phyloP scores from a whole-genome alignment of 2,113 vertebrate species.

The Pangasianodon gigas region DNA sequence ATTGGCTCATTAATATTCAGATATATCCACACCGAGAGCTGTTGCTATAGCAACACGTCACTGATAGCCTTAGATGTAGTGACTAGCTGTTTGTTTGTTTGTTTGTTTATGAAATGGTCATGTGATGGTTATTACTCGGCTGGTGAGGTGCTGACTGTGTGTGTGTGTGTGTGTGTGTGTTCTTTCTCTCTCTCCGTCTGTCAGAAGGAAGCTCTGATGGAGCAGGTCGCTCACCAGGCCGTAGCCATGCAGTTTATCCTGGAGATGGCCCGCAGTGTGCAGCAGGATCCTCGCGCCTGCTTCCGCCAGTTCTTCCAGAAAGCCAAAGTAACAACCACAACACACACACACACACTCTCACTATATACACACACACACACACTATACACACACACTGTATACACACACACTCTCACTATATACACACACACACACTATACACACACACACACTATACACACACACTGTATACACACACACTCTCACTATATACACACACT shows the following conservation, averaged over 20 bases:
- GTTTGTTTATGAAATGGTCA: neutral
- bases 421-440: too few species aligned
- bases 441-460: too few species aligned
- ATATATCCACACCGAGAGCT: neutral
- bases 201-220: conserved; percentile 95
- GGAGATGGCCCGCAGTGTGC: conserved; percentile 89
- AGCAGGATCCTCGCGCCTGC: conserved; percentile 91
- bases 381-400: too few species aligned
- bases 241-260: conserved; percentile 98
- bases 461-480: too few species aligned
- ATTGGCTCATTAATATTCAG: neutral
- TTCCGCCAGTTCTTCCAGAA: conserved; percentile 97
- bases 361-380: too few species aligned
- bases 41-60: conserved; percentile 15
- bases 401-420: too few species aligned
- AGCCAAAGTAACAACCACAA: conserved; percentile 85
- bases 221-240: conserved; percentile 95
- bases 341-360: too few species aligned
- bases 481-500: too few species aligned
- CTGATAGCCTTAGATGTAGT: neutral
- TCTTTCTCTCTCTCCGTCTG: conserved; percentile 15
- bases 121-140: neutral
- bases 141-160: neutral
- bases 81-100: neutral
- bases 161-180: neutral